Evolutionary conservation across 2,888 invertebrate species (phyloP).

Genomic region (Conomelus anceps): DNA sequence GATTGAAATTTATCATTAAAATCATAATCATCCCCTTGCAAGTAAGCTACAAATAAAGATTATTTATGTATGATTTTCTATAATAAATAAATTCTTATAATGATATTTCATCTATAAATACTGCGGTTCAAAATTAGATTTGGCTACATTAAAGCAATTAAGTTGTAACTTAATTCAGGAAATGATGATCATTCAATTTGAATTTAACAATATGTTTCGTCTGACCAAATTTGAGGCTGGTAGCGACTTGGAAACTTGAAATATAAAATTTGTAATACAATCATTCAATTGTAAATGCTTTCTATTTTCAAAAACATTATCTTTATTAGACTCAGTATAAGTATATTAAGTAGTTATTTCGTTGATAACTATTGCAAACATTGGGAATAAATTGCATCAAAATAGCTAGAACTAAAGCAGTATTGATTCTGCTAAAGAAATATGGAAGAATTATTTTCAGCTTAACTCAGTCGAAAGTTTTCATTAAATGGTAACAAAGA

Average conservation of each 20-base stretch:
- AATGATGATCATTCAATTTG: background rate
- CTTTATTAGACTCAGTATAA: background rate
- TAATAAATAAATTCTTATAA: background rate
- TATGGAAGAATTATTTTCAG: background rate
- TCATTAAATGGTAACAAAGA: background rate
- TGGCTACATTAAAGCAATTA: too few species aligned
- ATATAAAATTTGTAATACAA: background rate
- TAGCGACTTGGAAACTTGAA: background rate
- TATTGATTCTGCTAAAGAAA: background rate
- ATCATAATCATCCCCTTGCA: too few species aligned
- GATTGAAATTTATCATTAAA: background rate
- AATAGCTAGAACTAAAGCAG: background rate
- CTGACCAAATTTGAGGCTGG: background rate
- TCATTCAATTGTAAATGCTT: background rate
- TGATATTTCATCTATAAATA: background rate
- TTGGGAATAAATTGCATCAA: background rate
- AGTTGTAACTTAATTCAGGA: background rate
- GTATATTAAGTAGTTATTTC: background rate
- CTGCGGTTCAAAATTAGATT: background rate
- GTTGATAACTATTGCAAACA: background rate
- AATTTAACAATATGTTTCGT: background rate
- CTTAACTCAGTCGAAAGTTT: background rate
- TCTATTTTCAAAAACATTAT: background rate
- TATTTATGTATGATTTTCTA: too few species aligned
- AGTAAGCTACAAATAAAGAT: too few species aligned